Percentiles rank a stretch among this genome's conserved stretches.
Conservation (phyloP, 2,888 invertebrate species). For the Pristionchus entomophagus region DNA sequence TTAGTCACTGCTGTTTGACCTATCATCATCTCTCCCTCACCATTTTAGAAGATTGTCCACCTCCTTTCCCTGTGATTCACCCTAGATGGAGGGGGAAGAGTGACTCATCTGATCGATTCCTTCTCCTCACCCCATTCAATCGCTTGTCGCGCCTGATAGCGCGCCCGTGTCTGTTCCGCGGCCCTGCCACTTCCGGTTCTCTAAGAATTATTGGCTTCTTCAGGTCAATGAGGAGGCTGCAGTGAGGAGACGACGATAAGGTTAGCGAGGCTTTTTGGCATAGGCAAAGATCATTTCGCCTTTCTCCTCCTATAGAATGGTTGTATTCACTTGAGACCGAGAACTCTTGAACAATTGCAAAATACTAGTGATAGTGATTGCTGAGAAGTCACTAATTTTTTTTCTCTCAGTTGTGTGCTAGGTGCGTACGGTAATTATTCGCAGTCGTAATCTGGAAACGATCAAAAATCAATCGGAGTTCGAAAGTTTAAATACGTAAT, state of each 20-base stretch:
- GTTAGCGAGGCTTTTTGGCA: neutral
- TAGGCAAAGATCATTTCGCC: too few relatives aligned
- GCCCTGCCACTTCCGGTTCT: neutral
- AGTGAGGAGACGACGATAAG: neutral
- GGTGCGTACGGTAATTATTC: too few relatives aligned
- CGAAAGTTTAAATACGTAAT: too few relatives aligned
- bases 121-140: neutral
- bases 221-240: neutral
- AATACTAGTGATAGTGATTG: too few relatives aligned
- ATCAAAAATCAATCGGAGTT: too few relatives aligned
- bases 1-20: constrained; percentile 26
- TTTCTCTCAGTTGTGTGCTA: too few relatives aligned
- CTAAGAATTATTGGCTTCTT: neutral
- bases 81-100: neutral
- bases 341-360: too few relatives aligned
- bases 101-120: constrained; percentile 5
- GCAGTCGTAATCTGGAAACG: too few relatives aligned
- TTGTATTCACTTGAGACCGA: neutral
- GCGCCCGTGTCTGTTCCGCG: neutral
- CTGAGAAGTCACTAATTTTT: too few relatives aligned
- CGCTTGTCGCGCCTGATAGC: neutral
- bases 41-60: neutral
- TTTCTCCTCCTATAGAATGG: neutral
- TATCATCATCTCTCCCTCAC: neutral
- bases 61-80: constrained; percentile 14